Evolutionary conservation across 2,888 invertebrate genomes (phyloP), one percentile per base, ranked within the genome.

Genomic region (Anarsia innoxiella): DNA sequence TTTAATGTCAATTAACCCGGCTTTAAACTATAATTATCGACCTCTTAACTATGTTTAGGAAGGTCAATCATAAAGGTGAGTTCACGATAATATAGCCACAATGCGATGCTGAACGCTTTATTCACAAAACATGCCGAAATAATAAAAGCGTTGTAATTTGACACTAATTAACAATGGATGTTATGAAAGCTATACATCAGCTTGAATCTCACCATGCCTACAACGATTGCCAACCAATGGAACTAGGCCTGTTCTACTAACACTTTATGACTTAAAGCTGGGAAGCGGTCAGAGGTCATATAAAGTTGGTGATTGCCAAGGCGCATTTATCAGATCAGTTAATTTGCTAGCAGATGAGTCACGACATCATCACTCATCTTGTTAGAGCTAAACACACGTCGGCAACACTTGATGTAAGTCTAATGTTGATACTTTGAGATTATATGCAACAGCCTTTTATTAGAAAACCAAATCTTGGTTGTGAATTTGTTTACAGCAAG

Each of bases 261-360:
- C 19, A 36, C 32, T 39, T 36, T 40, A 37, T 29, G 41, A 42
- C 47, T 37, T 44, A 40, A n/a, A n/a, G n/a, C n/a, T n/a, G n/a
- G n/a, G n/a, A n/a, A n/a, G n/a, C n/a, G n/a, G n/a, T n/a, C 37
- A 46, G 42, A 45, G 73, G 48, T 68, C 72, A 55, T 12, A 14
- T 14, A 27, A 44, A 37, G 42, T 32, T 68, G 77, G 77, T 59
- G 48, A 42, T 48, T 60, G 65, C 66, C 61, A 53, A 49, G 53
- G 62, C 62, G 70, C 70, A 79, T 79, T 79, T 72, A 77, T 80
- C 80, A 80, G 74, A 67, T 67, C 67, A 78, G 77, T 78, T 82
- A 82, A 82, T 82, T 82, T 80, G 77, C 63, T 65, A 77, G 70
- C 74, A 72, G 69, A 78, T 75, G 76, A 77, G 74, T 73, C 72